phyloP scores from a whole-genome alignment of 2,113 vertebrate species.

The Talpa occidentalis region DNA sequence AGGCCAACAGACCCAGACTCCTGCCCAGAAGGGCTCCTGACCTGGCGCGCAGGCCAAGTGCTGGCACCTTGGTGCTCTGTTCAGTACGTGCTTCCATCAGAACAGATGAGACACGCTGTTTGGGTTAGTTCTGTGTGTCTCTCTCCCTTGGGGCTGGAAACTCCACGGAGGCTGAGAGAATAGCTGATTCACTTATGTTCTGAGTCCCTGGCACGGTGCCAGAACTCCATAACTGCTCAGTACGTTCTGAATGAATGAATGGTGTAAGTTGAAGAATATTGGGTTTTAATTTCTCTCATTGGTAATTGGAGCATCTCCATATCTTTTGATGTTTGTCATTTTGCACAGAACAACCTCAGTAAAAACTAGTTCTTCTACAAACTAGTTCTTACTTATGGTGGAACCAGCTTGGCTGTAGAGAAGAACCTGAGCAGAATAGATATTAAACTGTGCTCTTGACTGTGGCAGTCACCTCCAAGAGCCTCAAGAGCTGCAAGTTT shows the following conservation, averaged over 20 bases:
- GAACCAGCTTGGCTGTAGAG: background rate
- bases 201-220: background rate
- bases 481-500: background rate
- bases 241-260: background rate
- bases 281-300: background rate
- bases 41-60: background rate
- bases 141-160: constrained; percentile 36
- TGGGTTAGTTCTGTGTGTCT: background rate
- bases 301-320: background rate
- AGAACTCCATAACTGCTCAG: background rate
- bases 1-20: background rate
- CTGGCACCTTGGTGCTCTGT: background rate
- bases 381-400: background rate
- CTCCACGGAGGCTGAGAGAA: background rate
- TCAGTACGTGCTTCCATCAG: background rate
- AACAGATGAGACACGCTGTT: constrained; percentile 31
- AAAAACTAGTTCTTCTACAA: background rate
- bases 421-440: background rate
- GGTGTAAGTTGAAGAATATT: background rate
- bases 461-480: background rate
- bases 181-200: background rate
- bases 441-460: background rate
- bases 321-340: background rate
- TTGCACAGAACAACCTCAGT: background rate
- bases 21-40: background rate